These are phyloP conservation scores for Sialis lutaria DNA, from an alignment of 2,888 invertebrate genomes.

Conservation along the genomic window DNA sequence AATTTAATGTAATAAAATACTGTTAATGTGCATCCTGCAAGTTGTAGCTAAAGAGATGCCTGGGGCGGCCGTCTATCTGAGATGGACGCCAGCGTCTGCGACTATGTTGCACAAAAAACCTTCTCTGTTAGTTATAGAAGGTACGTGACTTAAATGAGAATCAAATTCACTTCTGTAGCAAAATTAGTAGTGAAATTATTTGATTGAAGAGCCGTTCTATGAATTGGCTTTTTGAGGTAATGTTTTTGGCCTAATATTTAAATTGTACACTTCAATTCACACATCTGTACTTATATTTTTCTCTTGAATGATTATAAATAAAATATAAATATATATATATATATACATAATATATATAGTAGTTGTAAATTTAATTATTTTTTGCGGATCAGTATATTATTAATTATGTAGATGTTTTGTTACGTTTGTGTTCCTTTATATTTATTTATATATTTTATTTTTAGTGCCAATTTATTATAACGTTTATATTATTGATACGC, in stretches of 20 bases:
- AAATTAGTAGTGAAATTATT: conserved; percentile 1
- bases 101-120: not conserved
- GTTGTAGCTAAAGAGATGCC: no score
- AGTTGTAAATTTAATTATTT: no score
- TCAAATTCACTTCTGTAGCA: not conserved
- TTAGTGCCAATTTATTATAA: not conserved
- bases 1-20: conserved; percentile 15
- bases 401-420: not conserved
- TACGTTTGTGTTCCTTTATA: not conserved
- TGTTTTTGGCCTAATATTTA: conserved; percentile 1
- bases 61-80: not conserved
- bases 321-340: not conserved
- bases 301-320: no score
- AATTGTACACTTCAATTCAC: not conserved
- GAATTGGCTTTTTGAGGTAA: conserved; percentile 18
- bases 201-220: conserved; percentile 18
- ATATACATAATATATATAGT: not conserved
- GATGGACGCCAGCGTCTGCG: not conserved
- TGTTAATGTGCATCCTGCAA: not conserved
- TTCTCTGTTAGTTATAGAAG: not conserved
- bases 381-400: not conserved
- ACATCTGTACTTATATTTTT: not conserved
- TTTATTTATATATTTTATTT: not conserved
- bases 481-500: not conserved
- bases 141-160: not conserved